Base-by-base conservation (phyloP, 2,797 vertebrate genomes). In the Myotis pilosus region DNA sequence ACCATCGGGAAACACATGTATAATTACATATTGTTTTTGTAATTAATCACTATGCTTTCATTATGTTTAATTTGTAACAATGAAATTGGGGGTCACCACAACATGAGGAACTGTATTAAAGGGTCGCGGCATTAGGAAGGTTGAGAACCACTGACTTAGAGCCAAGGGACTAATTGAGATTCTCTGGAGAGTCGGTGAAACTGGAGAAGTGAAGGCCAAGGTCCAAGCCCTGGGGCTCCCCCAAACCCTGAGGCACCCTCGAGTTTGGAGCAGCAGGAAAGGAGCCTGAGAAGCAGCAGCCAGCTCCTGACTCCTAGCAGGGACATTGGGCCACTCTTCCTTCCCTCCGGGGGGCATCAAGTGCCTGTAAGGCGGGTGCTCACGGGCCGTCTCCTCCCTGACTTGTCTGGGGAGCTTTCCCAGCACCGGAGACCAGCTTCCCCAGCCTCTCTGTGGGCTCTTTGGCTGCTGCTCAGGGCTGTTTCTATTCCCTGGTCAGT, bases 401-500 rank as follows among this genome's bases (percentile, higher is more conserved):
- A 23, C 38, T 82, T 71, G 33, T 30, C 49, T 60, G n/a, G 8
- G 68, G 15, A 44, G 55, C 55, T 90, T 88, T 66, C 78, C 38
- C 55, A 76, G 55, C 44, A 66, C 12, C 15, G 30, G 78, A 84
- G 92, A 78, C 78, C 38, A 75, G 5, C 25, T 62, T 28, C 47
- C 64, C 9, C 60, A 89, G 47, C 47, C 44, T 66, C 66, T 87
- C 96, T 74, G 75, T 95, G 57, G 86, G 87, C 74, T 95, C 30
- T 89, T 62, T 87, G 84, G 80, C 93, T 71, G 17, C 57, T 53
- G 13, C 86, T 81, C 33, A 74, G 87, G 79, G 28, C 89, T 79
- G 71, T 79, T 94, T 93, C 41, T 87, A 84, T 94, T 94, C 66
- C 85, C 95, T 76, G 23, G 74, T 93, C 96, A 95, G 62, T 72